Evolutionary conservation across 2,113 vertebrate species (phyloP), one percentile per base, ranked within the genome.

Genomic region (Cygnus atratus): DNA sequence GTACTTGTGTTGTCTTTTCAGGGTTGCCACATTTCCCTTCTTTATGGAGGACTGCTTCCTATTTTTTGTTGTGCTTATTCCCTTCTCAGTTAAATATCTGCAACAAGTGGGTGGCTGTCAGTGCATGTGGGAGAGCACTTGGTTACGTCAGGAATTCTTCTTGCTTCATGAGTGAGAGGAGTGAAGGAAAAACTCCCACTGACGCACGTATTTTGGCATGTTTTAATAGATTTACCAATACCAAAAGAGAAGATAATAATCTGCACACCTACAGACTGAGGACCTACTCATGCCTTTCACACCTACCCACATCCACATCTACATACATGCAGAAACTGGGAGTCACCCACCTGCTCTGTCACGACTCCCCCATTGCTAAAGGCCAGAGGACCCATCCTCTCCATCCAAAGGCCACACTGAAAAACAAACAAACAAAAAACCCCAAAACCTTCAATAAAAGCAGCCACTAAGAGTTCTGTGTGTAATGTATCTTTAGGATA

Each of bases 171-270:
- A 90, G 75, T 92, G 79, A 94, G 79, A 94, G 65, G 46, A 94
- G 55, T 93, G 85, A 94, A 88, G 70, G 55, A 90, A 92, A 93
- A 96, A 93, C 93, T 94, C 93, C 93, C 65, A 97, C 94, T 2
- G 0, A 50, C 15, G 90, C 31, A 55, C 28, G 41, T 87, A 91
- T 92, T 91, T 92, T 72, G 90, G 31, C 18, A 37, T 84, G 18
- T 92, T 84, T 87, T 84, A 95, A 92, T 33, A 92, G 26, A 90
- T 3, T 82, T 80, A 63, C 44, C 58, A 88, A 63, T 50, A 82
- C 35, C 28, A 52, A 92, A 63, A 63, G 52, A 71, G 39, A 75
- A 75, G 83, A 87, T 81, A 93, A 89, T 73, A 74, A 96, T 75
- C 65, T 54, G 57, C 39, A 90, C 73, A 94, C 90, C 79, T 86